Percentiles rank a stretch among this genome's conserved stretches.
These are phyloP conservation scores for Chymomyza costata DNA, from an alignment of 1,140 invertebrate genomes.

Conservation along the genomic window DNA sequence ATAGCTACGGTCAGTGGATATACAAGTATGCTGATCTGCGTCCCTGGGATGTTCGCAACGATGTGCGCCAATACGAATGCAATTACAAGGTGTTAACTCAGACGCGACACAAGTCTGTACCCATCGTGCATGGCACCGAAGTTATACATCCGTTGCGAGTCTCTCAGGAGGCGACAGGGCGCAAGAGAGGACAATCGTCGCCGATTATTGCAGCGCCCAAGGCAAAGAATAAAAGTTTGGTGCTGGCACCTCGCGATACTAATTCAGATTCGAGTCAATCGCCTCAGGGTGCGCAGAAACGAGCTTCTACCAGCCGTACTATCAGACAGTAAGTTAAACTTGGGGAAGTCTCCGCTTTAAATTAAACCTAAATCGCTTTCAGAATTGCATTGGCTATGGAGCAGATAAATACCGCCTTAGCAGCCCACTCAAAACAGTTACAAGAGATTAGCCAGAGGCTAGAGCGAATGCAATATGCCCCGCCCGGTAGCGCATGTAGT, in stretches of 20 bases:
- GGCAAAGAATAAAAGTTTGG: constrained; percentile 47
- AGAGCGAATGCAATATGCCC: constrained; percentile 64
- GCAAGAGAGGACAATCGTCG: constrained; percentile 20
- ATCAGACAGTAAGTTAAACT: constrained; percentile 41
- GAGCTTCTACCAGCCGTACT: constrained; percentile 27
- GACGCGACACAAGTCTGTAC: constrained; percentile 83
- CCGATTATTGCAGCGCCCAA: constrained; percentile 13
- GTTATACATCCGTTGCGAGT: constrained; percentile 75
- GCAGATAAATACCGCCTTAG: constrained; percentile 54
- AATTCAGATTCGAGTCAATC: constrained; percentile 72
- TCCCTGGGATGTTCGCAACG: constrained; percentile 89
- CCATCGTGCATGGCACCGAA: constrained; percentile 78
- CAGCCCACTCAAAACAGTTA: constrained; percentile 56
- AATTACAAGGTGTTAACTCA: constrained; percentile 84
- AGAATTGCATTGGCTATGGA: constrained; percentile 55
- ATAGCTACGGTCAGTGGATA: constrained; percentile 80
- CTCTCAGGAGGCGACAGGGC: constrained; percentile 5
- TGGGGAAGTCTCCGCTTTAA: too few relatives aligned
- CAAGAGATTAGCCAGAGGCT: constrained; percentile 49
- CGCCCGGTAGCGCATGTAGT: constrained; percentile 10
- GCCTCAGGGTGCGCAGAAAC: constrained; percentile 48
- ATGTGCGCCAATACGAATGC: constrained; percentile 87
- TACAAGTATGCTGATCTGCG: constrained; percentile 85
- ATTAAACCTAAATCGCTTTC: neutral
- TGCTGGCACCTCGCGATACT: constrained; percentile 44